Evolutionary conservation across 2,797 vertebrate genomes (phyloP), one percentile per base, ranked within the genome.

Genomic region (Bovichtus diacanthus): DNA sequence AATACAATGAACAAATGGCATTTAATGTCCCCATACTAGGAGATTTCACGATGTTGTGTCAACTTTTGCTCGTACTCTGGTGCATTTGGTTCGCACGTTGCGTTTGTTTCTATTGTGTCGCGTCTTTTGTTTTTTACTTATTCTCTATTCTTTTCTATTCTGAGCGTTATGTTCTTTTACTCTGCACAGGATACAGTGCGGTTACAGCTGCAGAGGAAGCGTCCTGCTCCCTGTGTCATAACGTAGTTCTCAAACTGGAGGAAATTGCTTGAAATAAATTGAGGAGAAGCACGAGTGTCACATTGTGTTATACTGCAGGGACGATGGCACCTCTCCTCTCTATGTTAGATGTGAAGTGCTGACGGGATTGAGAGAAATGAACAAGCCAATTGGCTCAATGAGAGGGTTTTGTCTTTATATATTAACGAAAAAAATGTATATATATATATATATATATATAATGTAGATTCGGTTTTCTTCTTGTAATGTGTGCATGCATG

Each of bases 221-320:
- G 25, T 56, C 59, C 29, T 65, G 68, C 39, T 68, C 34, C 6
- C 47, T 53, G 7, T 44, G 25, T 21, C 39, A 2, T 67, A 23
- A 36, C 9, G 0, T 29, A 21, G 9, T 71, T 47, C 29, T 19
- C 8, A 50, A 76, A 46, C 49, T 54, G 18, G 23, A 68, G 23
- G 41, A 74, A 81, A 66, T 62, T 62, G 43, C 56, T 53, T 49
- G n/a, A 69, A 18, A 68, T 76, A 66, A 72, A 78, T 1, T 44
- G 49, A 71, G 53, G 6, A 16, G 19, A 47, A 3, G 25, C 34
- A 47, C 74, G 47, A 44, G 47, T 50, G 68, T 67, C 29, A n/a
- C 16, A 53, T 27, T 38, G 2, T 4, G 55, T 58, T 47, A 60
- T 19, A 44, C 19, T 46, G 53, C 6, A 0, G 31, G 12, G 12